Evolutionary conservation across 1,140 invertebrate species (phyloP), one percentile per base, ranked within the genome.

Genomic region (Sminthurides bifidus): DNA sequence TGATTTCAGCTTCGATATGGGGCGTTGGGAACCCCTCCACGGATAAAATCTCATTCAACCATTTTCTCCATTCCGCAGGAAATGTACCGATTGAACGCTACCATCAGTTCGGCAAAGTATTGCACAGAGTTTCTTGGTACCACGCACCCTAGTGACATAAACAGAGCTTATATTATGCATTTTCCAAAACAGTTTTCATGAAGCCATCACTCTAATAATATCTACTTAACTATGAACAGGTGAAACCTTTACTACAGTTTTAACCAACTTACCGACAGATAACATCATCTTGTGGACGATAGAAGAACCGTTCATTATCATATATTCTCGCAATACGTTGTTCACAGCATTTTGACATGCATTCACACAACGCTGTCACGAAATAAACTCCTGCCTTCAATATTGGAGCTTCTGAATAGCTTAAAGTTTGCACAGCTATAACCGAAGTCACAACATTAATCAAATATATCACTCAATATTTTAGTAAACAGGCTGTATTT

Each of bases 371-470:
- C n/a, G 41, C 35, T 0, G 52, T 52, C 2, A 55, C 17, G 15
- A 65, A 60, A 35, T 44, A 59, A 35, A 65, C 58, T 23, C 48
- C 41, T 17, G 59, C 56, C 31, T 65, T 65, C 8, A 65, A 40
- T 40, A 61, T 46, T 1, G 45, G 29, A 1, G 58, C 49, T 50
- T 65, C 63, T 10, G 51, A 30, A 38, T 54, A 59, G 27, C 24
- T 57, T n/a, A 65, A 30, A 10, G 54, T 35, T 19, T 53, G n/a
- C n/a, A n/a, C n/a, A n/a, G n/a, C 52, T 26, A 59, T 56, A 17
- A 52, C 59, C 58, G 38, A 19, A 37, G 27, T 21, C 17, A 54
- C 6, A 21, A 12, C 10, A 12, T 24, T 45, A 52, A 15, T 31
- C 23, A 54, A 23, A 19, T 2, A 54, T 21, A 30, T 23, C 33